Conservation (phyloP, 2,888 invertebrate genomes). For the Trachelus troglodyta region DNA sequence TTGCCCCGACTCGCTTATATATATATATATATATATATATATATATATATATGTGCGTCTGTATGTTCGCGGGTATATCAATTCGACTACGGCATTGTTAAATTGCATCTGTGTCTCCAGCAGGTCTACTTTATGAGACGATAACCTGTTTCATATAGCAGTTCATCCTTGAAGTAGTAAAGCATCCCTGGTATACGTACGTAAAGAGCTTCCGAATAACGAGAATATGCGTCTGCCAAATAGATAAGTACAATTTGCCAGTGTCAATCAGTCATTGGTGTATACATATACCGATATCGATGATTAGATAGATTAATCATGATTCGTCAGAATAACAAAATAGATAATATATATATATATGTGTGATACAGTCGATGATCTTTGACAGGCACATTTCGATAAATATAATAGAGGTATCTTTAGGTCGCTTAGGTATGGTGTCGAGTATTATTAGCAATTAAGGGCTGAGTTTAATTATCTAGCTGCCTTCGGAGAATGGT, state of each 20-base stretch:
- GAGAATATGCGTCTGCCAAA: conserved; percentile 13
- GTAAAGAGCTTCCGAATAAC: conserved; percentile 25
- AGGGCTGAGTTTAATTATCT: not conserved
- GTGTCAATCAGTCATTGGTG: too few relatives aligned
- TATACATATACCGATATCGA: not conserved
- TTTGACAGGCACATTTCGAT: not conserved
- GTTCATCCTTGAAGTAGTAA: conserved; percentile 30
- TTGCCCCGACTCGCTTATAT: not conserved
- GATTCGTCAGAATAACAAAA: not conserved
- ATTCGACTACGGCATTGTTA: conserved; percentile 51
- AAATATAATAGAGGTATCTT: not conserved
- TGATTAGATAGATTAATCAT: not conserved
- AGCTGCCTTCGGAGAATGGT: not conserved
- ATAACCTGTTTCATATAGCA: conserved; percentile 40
- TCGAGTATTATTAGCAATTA: not conserved
- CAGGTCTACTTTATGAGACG: conserved; percentile 48
- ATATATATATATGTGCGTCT: conserved; percentile 37
- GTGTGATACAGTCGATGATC: not conserved
- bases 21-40: conserved; percentile 20
- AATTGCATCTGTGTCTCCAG: conserved; percentile 57
- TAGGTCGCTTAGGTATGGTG: not conserved
- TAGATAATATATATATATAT: not conserved
- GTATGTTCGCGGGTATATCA: conserved; percentile 50
- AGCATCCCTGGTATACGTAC: conserved; percentile 14
- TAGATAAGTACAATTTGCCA: too few relatives aligned